Conservation (phyloP, 2,797 vertebrate genomes). For the Cuculus canorus region DNA sequence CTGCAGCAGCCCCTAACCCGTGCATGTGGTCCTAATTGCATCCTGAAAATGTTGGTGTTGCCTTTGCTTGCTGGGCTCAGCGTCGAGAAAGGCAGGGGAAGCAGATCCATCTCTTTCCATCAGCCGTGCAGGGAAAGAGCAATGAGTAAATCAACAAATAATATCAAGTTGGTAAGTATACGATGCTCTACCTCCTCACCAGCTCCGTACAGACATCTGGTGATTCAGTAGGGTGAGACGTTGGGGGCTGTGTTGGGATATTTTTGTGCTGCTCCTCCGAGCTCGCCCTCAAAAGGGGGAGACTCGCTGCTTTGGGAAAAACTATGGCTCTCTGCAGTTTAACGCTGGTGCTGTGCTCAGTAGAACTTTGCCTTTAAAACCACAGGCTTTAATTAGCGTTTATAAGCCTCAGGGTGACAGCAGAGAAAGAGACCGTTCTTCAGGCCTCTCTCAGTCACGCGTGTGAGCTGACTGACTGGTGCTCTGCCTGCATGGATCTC, state of each 20-base stretch:
- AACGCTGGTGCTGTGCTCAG: background rate
- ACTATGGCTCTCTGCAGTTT: background rate
- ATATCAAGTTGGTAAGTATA: background rate
- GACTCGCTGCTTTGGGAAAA: background rate
- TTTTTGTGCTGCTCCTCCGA: background rate
- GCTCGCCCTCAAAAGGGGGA: background rate
- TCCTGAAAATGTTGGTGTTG: background rate
- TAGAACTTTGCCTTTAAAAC: background rate
- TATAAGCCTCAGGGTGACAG: background rate
- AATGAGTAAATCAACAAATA: background rate
- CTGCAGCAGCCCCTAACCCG: accelerated
- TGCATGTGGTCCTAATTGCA: background rate
- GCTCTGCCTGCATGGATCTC: background rate
- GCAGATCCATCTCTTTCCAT: background rate
- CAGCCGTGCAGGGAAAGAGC: accelerated
- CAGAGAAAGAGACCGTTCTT: background rate
- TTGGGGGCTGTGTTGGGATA: background rate
- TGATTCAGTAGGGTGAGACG: background rate
- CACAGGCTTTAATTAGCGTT: background rate
- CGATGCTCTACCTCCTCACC: background rate
- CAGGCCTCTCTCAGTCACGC: background rate
- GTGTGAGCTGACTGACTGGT: accelerated
- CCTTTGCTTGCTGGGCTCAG: background rate
- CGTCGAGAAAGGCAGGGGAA: background rate
- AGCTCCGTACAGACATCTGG: background rate